phyloP scores from a whole-genome alignment of 2,797 vertebrate genomes.

The Tauraco hartlaubi region DNA sequence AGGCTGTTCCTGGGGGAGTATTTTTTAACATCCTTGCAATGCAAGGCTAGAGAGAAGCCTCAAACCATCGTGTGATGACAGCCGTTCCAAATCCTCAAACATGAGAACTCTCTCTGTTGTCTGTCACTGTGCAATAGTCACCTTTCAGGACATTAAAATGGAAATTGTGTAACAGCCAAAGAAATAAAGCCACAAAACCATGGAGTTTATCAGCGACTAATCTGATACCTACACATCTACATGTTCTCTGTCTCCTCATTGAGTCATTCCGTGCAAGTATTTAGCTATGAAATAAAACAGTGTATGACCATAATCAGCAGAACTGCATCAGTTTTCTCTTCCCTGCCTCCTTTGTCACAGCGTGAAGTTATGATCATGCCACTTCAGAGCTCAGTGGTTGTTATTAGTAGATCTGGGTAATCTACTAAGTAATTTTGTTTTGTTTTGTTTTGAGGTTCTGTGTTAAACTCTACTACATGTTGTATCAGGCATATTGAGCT shows the following conservation, averaged over 20 bases:
- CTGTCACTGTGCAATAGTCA: background rate
- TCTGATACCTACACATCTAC: constrained; percentile 44
- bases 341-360: background rate
- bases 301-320: background rate
- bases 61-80: background rate
- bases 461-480: background rate
- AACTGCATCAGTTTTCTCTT: background rate
- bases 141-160: background rate
- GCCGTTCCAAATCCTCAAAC: background rate
- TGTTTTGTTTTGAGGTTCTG: background rate
- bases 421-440: background rate
- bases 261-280: constrained; percentile 31
- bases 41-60: background rate
- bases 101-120: background rate
- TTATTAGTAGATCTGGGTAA: background rate
- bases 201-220: constrained; percentile 52
- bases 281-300: constrained; percentile 35
- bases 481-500: background rate
- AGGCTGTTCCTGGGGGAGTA: background rate
- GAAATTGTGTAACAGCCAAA: background rate
- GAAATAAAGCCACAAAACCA: background rate
- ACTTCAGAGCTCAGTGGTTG: background rate
- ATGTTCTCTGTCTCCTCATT: constrained; percentile 58
- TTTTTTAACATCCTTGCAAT: background rate
- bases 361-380: background rate